phyloP scores from a whole-genome alignment of 2,888 invertebrate species.

The Phalera bucephala region DNA sequence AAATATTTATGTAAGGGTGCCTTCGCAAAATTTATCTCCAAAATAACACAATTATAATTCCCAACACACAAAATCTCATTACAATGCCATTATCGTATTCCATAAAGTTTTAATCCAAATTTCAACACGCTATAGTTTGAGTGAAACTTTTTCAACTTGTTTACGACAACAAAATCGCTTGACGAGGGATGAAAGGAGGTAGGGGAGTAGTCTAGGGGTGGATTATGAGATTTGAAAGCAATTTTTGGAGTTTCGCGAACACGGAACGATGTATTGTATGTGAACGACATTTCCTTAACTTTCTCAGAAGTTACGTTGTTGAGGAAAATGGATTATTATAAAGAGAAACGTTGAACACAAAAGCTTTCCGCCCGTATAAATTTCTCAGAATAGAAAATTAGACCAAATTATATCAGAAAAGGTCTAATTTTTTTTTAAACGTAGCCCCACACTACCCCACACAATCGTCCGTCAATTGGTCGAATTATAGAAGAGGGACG shows the following conservation, averaged over 20 bases:
- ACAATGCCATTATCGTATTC: neutral
- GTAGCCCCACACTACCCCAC: no score
- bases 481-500: no score
- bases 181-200: constrained; percentile 12
- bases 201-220: neutral
- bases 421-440: no score
- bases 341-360: no score
- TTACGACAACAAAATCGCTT: constrained; percentile 3
- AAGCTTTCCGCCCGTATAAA: no score
- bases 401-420: no score
- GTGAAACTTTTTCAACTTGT: constrained; percentile 26
- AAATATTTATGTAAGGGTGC: no score
- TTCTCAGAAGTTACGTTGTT: neutral
- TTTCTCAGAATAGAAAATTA: no score
- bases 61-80: no score
- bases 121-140: constrained; percentile 19
- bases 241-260: constrained; percentile 37
- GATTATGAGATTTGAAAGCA: constrained; percentile 34
- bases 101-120: constrained; percentile 21
- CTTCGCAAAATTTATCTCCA: no score
- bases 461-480: no score
- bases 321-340: neutral
- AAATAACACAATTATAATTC: no score
- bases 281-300: neutral
- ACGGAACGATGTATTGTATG: neutral